A percentile compares a stretch with the other conserved stretches of the same genome.
phyloP scores from a whole-genome alignment of 2,797 vertebrate species.

The Tauraco hartlaubi region DNA sequence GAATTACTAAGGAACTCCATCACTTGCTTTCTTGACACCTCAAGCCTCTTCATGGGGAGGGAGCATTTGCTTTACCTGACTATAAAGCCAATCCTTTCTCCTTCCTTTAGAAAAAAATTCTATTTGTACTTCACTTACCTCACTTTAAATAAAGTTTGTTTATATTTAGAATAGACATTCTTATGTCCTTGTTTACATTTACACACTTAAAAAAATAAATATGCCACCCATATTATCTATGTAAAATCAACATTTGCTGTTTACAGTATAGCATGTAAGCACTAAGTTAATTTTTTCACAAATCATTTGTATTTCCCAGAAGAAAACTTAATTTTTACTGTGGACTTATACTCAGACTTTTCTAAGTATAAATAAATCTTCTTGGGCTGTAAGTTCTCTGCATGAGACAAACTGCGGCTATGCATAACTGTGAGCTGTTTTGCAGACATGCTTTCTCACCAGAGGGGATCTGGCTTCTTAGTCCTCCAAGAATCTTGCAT shows the following conservation, averaged over 20 bases:
- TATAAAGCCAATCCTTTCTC: neutral
- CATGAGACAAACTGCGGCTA: neutral
- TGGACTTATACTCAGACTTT: neutral
- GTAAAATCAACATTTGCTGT: neutral
- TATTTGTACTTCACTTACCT: neutral
- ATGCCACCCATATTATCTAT: neutral
- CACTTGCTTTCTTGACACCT: neutral
- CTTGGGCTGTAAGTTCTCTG: neutral
- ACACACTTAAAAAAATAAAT: neutral
- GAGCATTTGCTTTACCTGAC: neutral
- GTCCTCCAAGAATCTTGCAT: neutral
- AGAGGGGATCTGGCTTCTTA: neutral
- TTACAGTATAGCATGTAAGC: neutral
- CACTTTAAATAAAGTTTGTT: neutral
- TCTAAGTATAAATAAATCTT: neutral
- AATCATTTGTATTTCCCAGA: neutral
- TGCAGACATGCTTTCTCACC: neutral
- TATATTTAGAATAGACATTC: neutral
- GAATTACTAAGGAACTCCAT: neutral
- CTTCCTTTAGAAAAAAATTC: neutral
- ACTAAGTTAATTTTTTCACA: neutral
- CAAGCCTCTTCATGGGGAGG: neutral
- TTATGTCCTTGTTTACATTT: neutral
- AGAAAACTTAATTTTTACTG: neutral
- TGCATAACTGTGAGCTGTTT: neutral